Conservation (phyloP, 2,797 vertebrate genomes). For the Poecilia picta region DNA sequence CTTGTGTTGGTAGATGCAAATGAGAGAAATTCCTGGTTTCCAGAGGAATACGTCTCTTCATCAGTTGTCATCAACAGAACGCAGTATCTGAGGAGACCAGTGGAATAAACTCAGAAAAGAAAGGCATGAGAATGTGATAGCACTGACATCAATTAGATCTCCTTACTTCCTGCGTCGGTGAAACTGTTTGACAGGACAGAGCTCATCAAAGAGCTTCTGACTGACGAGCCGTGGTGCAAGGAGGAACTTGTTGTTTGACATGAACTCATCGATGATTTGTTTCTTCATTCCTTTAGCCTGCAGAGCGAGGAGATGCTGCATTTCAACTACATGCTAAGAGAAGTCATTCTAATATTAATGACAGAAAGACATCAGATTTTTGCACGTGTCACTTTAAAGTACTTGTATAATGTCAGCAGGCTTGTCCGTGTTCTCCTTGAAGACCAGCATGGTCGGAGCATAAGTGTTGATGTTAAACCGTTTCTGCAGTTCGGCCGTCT, state of each 20-base stretch:
- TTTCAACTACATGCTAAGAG: no score
- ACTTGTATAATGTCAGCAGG: conserved; percentile 94
- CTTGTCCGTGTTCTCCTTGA: conserved; percentile 89
- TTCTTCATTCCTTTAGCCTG: conserved; percentile 95
- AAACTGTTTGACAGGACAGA: conserved; percentile 94
- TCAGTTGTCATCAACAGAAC: conserved; percentile 89
- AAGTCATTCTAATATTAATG: not conserved
- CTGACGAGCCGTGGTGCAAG: conserved; percentile 90
- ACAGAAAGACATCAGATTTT: not conserved
- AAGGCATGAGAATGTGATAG: not conserved
- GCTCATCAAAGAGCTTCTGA: conserved; percentile 94
- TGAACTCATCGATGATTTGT: conserved; percentile 93
- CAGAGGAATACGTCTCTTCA: conserved; percentile 76
- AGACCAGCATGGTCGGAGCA: conserved; percentile 90
- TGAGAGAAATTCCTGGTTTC: conserved; percentile 88
- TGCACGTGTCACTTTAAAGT: not conserved
- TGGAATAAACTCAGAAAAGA: not conserved
- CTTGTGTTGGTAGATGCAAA: conserved; percentile 89
- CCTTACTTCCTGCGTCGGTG: conserved; percentile 94
- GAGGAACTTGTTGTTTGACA: conserved; percentile 94
- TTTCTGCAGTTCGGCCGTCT: conserved; percentile 85
- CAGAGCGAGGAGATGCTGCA: conserved; percentile 2
- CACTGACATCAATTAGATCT: not conserved
- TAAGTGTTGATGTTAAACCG: conserved; percentile 92
- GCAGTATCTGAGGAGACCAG: conserved; percentile 84